Evolutionary conservation across 2,797 vertebrate species (phyloP), one percentile per base, ranked within the genome.

Genomic region (Bovichtus diacanthus): DNA sequence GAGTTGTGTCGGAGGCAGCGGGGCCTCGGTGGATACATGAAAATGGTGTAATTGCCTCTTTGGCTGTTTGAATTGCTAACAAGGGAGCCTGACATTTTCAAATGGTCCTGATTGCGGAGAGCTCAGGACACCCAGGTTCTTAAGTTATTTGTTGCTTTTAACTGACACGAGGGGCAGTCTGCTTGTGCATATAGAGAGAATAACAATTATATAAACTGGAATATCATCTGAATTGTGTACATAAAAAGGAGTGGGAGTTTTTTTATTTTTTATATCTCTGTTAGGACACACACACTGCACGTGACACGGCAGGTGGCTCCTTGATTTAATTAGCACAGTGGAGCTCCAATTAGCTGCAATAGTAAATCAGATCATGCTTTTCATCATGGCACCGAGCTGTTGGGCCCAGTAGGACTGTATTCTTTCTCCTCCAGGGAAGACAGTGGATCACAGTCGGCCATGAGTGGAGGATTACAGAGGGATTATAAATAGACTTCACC

Each of bases 41-140:
- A 95, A 95, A 94, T 91, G 93, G 88, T 2, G 51, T 96, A 96
- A 96, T 96, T 96, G 96, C 92, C 79, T 80, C 86, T 56, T 76
- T 88, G 94, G 92, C 91, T 88, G 91, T 95, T 95, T 95, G 93
- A 96, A 96, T 96, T 93, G 93, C 95, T 96, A 96, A 97, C 93
- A 90, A 96, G 95, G 85, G 79, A 94, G 92, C 88, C 93, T 93
- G 95, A 95, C 95, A 95, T 95, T 96, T 96, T 93, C 92, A 94
- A 94, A 95, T 87, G 69, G 77, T 90, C 92, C 88, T 86, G 90
- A 89, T 95, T 95, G 92, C 80, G 77, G 81, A 79, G 93, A 90
- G 92, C 91, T 88, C 86, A 74, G 90, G 90, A 94, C 94, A 92
- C 67, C 61, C 74, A 51, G 61, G 74, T 68, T 82, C 81, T 55